A percentile compares a stretch with the other conserved stretches of the same genome.
Evolutionary conservation across 2,113 vertebrate genomes (phyloP).

Genomic region (Maccullochella peelii): DNA sequence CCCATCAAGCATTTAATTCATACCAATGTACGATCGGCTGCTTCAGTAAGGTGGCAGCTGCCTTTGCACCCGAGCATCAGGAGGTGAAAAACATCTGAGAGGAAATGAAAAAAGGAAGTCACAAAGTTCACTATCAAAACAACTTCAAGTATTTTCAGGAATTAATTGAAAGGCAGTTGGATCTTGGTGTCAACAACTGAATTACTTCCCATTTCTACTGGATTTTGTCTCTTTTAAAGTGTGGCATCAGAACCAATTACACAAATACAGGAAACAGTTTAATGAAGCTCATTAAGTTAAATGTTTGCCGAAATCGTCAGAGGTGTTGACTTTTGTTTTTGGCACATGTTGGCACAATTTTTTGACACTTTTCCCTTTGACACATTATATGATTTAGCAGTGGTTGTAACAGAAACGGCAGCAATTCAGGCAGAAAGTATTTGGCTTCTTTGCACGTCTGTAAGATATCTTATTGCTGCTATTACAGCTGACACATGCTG

Average conservation of each 20-base stretch:
- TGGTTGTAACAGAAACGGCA: not conserved
- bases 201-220: not conserved
- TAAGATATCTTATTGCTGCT: too few species aligned
- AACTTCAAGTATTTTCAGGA: conserved; percentile 56
- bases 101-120: conserved; percentile 27
- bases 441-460: not conserved
- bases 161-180: conserved; percentile 39
- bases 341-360: not conserved
- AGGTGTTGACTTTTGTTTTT: not conserved
- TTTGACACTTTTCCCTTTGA: not conserved
- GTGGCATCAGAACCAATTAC: not conserved
- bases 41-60: conserved; percentile 34
- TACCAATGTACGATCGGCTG: conserved; percentile 13
- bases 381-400: not conserved
- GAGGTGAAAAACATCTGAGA: conserved; percentile 50
- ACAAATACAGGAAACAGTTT: not conserved
- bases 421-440: not conserved
- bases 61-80: conserved; percentile 36
- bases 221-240: not conserved
- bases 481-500: too few species aligned
- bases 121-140: conserved; percentile 41
- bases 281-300: not conserved
- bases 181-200: not conserved
- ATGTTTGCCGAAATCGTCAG: not conserved
- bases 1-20: conserved; percentile 53